A percentile compares a stretch with the other conserved stretches of the same genome.
Conservation (phyloP, 2,888 invertebrate species). For the Drosophila vallismaia region DNA sequence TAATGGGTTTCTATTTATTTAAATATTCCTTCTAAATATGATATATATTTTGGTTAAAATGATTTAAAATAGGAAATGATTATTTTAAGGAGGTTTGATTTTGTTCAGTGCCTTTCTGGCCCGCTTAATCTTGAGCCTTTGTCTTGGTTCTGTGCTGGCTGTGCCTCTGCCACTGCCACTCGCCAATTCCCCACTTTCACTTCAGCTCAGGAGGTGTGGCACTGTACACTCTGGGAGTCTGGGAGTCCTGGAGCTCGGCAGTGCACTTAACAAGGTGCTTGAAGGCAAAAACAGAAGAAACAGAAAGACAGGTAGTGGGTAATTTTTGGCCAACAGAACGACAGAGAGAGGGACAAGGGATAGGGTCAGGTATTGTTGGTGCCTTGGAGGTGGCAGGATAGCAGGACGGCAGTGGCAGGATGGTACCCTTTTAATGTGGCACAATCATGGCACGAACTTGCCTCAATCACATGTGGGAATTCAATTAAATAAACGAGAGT, state of each 20-base stretch:
- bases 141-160: neutral
- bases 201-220: constrained; percentile 1
- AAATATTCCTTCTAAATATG: no score
- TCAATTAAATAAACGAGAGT: constrained; percentile 60
- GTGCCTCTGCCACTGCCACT: constrained; percentile 15
- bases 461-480: constrained; percentile 58
- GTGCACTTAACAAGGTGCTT: constrained; percentile 51
- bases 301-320: constrained; percentile 2
- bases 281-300: constrained; percentile 13
- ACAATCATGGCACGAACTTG: constrained; percentile 45
- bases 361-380: no score
- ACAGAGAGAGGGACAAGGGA: neutral
- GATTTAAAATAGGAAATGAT: no score
- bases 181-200: constrained; percentile 48
- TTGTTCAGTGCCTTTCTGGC: constrained; percentile 8
- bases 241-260: constrained; percentile 9
- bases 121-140: constrained; percentile 28
- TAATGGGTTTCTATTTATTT: no score
- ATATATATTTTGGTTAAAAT: no score
- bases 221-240: neutral
- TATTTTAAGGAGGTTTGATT: neutral
- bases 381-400: neutral
- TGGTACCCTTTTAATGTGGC: constrained; percentile 42
- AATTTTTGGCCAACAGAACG: neutral
- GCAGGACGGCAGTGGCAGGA: neutral